Percentiles rank a stretch among this genome's conserved stretches.
Evolutionary conservation across 2,113 vertebrate genomes (phyloP).

Genomic region (Candoia aspera): DNA sequence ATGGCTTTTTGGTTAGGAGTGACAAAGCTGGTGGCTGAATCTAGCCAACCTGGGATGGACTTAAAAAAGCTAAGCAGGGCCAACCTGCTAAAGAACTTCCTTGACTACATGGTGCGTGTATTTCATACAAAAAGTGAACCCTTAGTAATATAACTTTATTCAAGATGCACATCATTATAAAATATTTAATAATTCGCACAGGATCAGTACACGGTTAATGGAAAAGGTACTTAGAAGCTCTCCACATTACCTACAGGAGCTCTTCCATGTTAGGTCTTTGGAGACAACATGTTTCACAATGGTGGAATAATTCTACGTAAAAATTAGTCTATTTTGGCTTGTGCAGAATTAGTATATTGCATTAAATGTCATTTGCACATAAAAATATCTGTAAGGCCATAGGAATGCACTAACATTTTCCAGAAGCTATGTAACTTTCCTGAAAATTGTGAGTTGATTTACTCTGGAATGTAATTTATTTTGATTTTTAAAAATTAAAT

Average conservation of each 20-base stretch:
- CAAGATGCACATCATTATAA: constrained; percentile 78
- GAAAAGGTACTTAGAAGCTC: constrained; percentile 70
- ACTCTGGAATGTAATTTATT: not conserved
- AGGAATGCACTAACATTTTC: constrained; percentile 69
- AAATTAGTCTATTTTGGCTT: constrained; percentile 62
- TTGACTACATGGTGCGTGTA: not conserved
- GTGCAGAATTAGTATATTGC: constrained; percentile 64
- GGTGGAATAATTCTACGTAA: constrained; percentile 65
- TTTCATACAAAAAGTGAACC: constrained; percentile 62
- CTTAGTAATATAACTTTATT: constrained; percentile 81
- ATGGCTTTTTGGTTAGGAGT: too few relatives aligned
- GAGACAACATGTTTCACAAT: constrained; percentile 66
- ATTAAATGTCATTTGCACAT: constrained; percentile 66
- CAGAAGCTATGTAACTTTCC: constrained; percentile 56
- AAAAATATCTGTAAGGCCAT: constrained; percentile 70
- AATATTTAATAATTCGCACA: constrained; percentile 74
- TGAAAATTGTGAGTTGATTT: constrained; percentile 44
- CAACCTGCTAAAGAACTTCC: not conserved
- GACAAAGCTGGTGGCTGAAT: too few relatives aligned
- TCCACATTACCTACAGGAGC: constrained; percentile 68
- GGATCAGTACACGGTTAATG: constrained; percentile 76
- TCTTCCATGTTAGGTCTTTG: constrained; percentile 65
- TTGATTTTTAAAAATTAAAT: constrained; percentile 56
- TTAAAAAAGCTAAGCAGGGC: too few relatives aligned
- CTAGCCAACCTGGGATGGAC: too few relatives aligned